Evolutionary conservation across 2,113 vertebrate species (phyloP).

Genomic region (Cephalophus harveyi): DNA sequence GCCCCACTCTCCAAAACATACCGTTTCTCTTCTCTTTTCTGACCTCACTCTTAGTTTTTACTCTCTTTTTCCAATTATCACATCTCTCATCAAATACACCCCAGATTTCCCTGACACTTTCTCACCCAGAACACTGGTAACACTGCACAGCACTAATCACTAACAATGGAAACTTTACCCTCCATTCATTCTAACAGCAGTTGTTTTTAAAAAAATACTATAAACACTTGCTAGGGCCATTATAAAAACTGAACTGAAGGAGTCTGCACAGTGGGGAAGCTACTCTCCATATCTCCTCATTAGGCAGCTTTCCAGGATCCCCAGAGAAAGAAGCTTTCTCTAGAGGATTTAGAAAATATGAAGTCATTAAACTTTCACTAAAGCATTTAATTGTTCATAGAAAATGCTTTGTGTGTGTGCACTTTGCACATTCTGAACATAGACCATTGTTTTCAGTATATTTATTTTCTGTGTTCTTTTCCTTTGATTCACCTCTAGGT

Average conservation of each 20-base stretch:
- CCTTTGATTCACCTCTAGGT: slow-evolving; percentile 83
- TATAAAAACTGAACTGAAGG: slow-evolving; percentile 80
- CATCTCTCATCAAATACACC: slow-evolving; percentile 41
- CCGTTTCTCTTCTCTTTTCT: not conserved
- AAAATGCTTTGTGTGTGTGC: slow-evolving; percentile 51
- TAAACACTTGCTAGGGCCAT: slow-evolving; percentile 81
- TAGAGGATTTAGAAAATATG: slow-evolving; percentile 72
- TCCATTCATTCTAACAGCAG: slow-evolving; percentile 68
- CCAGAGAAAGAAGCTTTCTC: slow-evolving; percentile 72
- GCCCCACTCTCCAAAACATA: not conserved
- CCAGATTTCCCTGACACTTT: slow-evolving; percentile 54
- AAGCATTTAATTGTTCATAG: slow-evolving; percentile 76
- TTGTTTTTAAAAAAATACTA: slow-evolving; percentile 79
- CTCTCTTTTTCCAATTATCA: slow-evolving; percentile 56
- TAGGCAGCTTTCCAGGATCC: slow-evolving; percentile 78
- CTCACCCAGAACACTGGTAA: slow-evolving; percentile 56
- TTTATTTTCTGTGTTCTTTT: slow-evolving; percentile 52
- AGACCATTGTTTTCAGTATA: slow-evolving; percentile 51
- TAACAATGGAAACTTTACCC: slow-evolving; percentile 56
- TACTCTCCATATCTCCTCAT: slow-evolving; percentile 77
- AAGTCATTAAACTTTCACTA: slow-evolving; percentile 80
- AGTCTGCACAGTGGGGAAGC: slow-evolving; percentile 63
- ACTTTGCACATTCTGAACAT: slow-evolving; percentile 65
- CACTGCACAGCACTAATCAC: slow-evolving; percentile 34
- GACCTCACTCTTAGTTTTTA: not conserved